Percentiles rank a stretch among this genome's conserved stretches.
These are phyloP conservation scores for Anabas testudineus DNA, from an alignment of 2,797 vertebrate species.

Conservation along the genomic window DNA sequence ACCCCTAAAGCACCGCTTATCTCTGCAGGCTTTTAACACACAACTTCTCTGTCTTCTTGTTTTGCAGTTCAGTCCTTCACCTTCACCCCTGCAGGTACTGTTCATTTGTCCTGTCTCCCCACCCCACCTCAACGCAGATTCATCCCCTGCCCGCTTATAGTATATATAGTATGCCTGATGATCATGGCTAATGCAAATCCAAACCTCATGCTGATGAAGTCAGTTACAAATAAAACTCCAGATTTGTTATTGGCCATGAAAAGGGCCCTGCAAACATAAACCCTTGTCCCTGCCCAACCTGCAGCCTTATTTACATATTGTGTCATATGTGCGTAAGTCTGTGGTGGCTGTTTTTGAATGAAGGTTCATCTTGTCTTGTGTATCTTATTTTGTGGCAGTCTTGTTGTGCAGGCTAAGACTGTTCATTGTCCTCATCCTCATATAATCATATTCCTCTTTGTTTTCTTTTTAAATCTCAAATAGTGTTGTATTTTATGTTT, in stretches of 20 bases:
- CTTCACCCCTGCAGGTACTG: slow-evolving; percentile 94
- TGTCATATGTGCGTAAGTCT: slow-evolving; percentile 58
- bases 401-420: slow-evolving; percentile 40
- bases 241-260: slow-evolving; percentile 61
- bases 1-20: slow-evolving; percentile 70
- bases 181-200: slow-evolving; percentile 64
- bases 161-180: slow-evolving; percentile 47
- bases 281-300: slow-evolving; percentile 31
- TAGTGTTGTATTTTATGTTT: slow-evolving; percentile 27
- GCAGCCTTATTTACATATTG: slow-evolving; percentile 40
- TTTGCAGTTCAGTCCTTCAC: slow-evolving; percentile 95
- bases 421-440: slow-evolving; percentile 28
- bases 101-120: slow-evolving; percentile 89
- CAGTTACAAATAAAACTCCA: slow-evolving; percentile 7
- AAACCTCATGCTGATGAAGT: slow-evolving; percentile 13
- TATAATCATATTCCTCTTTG: slow-evolving; percentile 34
- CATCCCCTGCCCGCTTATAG: slow-evolving; percentile 56
- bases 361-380: slow-evolving; percentile 43
- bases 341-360: slow-evolving; percentile 48
- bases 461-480: slow-evolving; percentile 33
- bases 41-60: slow-evolving; percentile 92
- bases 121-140: slow-evolving; percentile 48
- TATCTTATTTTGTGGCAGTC: slow-evolving; percentile 38
- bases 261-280: slow-evolving; percentile 48
- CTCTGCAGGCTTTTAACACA: slow-evolving; percentile 86